phyloP scores from a whole-genome alignment of 2,113 vertebrate genomes.

The Prochilodus magdalenae region DNA sequence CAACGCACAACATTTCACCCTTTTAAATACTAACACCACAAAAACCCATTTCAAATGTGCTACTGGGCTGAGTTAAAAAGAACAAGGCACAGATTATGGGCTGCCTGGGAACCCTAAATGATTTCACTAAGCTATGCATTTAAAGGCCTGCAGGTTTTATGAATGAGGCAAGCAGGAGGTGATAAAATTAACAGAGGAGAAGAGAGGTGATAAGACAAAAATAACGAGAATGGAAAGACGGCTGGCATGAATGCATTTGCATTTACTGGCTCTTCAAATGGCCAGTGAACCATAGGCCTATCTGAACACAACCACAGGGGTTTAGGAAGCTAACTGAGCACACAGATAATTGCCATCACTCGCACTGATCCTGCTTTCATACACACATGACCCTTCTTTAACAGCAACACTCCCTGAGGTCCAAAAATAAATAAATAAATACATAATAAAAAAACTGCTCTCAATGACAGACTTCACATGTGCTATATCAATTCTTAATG shows the following conservation, averaged over 20 bases:
- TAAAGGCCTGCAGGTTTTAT: constrained; percentile 16
- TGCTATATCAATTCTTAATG: not conserved
- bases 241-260: constrained; percentile 11
- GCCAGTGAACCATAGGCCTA: constrained; percentile 44
- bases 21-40: too few species aligned
- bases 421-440: constrained; percentile 30
- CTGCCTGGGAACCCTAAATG: not conserved
- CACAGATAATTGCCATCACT: constrained; percentile 32
- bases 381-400: not conserved
- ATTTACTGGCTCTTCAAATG: constrained; percentile 54
- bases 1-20: too few species aligned
- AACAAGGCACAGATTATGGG: not conserved
- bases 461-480: constrained; percentile 48
- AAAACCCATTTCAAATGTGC: not conserved
- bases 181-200: constrained; percentile 34
- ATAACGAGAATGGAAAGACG: constrained; percentile 2
- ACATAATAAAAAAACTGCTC: too few species aligned
- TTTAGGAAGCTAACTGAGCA: constrained; percentile 59
- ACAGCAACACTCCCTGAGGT: constrained; percentile 56
- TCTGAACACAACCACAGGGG: constrained; percentile 40
- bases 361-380: not conserved
- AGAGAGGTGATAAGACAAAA: constrained; percentile 2
- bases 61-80: not conserved
- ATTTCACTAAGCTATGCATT: constrained; percentile 7
- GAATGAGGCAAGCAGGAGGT: constrained; percentile 27